Evolutionary conservation across 2,888 invertebrate species (phyloP).

Genomic region (Oligia latruncula): DNA sequence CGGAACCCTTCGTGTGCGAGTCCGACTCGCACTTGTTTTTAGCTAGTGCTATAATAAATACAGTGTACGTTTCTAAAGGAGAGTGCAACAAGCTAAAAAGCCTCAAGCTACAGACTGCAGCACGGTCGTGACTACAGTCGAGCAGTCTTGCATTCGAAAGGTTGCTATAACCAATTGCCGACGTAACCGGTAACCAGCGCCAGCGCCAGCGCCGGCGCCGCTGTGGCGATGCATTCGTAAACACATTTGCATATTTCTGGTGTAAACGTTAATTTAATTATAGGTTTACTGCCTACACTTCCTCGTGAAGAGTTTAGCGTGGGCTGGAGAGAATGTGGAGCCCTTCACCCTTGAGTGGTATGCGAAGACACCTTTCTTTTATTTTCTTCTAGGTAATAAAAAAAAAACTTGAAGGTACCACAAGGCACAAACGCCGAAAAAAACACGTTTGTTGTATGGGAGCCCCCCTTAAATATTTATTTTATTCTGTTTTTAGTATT

Average conservation of each 20-base stretch:
- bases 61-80: too few species aligned
- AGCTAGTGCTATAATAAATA: too few species aligned
- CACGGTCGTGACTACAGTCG: background rate
- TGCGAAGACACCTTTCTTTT: background rate
- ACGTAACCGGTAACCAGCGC: conserved; percentile 7
- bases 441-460: too few species aligned
- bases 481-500: too few species aligned
- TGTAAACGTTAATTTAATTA: conserved; percentile 13
- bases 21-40: too few species aligned
- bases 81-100: too few species aligned
- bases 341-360: background rate
- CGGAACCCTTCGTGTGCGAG: too few species aligned
- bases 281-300: background rate
- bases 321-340: background rate
- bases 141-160: conserved; percentile 2
- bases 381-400: too few species aligned
- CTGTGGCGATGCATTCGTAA: conserved; percentile 38
- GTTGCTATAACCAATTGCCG: background rate
- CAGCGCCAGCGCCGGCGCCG: conserved; percentile 33
- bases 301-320: conserved; percentile 10
- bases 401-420: too few species aligned
- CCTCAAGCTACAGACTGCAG: background rate
- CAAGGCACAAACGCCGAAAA: too few species aligned
- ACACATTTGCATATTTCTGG: conserved; percentile 51
- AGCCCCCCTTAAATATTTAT: too few species aligned